A percentile compares a stretch with the other conserved stretches of the same genome.
Evolutionary conservation across 2,888 invertebrate species (phyloP).

Genomic region (Pseudococcus longispinus): DNA sequence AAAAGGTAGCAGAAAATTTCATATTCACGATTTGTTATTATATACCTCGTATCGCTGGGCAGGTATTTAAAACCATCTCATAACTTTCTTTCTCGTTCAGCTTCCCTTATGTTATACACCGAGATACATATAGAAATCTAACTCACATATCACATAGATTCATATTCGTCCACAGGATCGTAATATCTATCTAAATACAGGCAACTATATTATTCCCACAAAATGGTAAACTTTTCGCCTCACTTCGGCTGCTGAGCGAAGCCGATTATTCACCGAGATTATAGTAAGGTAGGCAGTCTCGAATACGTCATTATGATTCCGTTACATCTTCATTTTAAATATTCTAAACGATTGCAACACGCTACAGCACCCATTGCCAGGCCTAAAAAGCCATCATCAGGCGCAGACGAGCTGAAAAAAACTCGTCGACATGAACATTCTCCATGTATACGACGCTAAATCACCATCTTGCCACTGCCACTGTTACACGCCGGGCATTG

Average conservation of each 20-base stretch:
- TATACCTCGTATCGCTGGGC: background rate
- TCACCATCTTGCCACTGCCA: background rate
- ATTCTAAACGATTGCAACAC: conserved; percentile 19
- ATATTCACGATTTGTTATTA: conserved; percentile 34
- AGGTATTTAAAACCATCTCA: background rate
- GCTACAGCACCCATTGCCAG: background rate
- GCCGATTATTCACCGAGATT: background rate
- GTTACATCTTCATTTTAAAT: conserved; percentile 26
- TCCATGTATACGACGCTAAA: background rate
- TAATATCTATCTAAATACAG: background rate
- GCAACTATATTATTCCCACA: too few relatives aligned
- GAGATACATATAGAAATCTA: background rate
- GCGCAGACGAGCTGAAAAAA: background rate
- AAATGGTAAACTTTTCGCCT: background rate
- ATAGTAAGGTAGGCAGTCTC: background rate
- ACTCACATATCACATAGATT: background rate
- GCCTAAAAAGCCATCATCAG: background rate
- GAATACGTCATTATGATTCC: background rate
- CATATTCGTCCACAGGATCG: background rate
- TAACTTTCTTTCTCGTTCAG: conserved; percentile 41
- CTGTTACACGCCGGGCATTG: background rate
- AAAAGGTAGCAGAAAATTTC: conserved; percentile 33
- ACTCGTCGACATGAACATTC: background rate
- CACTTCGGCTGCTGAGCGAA: too few relatives aligned
- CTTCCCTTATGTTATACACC: conserved; percentile 17